Conservation (phyloP, 2,113 vertebrate species). For the Okapia johnstoni region DNA sequence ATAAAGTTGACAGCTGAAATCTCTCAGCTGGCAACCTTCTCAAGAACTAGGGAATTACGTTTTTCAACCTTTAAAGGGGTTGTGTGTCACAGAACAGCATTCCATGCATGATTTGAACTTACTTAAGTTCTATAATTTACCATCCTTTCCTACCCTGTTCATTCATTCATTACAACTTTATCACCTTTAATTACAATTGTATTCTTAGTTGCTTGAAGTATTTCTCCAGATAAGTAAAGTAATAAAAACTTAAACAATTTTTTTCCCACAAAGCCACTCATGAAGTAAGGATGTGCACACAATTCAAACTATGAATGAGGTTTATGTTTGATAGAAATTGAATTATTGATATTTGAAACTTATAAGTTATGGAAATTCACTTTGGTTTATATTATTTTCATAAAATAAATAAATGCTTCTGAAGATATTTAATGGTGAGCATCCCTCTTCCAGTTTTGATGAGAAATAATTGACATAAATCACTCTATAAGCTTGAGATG, state of each 20-base stretch:
- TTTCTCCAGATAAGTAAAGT: neutral
- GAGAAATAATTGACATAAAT: neutral
- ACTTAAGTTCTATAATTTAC: neutral
- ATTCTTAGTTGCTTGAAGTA: neutral
- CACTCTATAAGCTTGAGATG: neutral
- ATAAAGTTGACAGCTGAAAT: neutral
- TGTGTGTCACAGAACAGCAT: neutral
- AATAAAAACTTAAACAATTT: neutral
- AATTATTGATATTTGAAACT: neutral
- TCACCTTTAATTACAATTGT: neutral
- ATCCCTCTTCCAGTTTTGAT: neutral
- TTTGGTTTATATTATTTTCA: neutral
- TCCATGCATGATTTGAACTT: neutral
- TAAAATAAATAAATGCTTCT: neutral
- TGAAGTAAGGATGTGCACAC: neutral
- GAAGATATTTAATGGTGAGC: neutral
- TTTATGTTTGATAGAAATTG: neutral
- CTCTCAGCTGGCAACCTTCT: neutral
- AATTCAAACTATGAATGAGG: neutral
- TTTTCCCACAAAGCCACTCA: neutral
- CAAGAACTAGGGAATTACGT: neutral
- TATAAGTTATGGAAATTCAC: neutral
- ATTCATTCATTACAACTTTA: neutral
- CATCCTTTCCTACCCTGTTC: neutral
- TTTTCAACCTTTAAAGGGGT: neutral